phyloP scores from a whole-genome alignment of 2,888 invertebrate species.

The Caenorhabditis panamensis region DNA sequence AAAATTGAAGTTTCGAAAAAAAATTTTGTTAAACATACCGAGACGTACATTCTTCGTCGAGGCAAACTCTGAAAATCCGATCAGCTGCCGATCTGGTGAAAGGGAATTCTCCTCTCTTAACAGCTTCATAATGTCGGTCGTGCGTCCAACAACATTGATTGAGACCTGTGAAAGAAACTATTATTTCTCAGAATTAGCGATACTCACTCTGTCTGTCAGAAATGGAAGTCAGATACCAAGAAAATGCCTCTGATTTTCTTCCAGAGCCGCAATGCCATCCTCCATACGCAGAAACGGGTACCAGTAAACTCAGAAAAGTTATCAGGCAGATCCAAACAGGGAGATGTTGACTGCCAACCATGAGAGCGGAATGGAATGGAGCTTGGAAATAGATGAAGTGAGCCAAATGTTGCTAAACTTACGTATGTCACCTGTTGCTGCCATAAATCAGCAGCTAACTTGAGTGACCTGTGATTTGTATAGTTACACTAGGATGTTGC shows the following conservation, averaged over 20 bases:
- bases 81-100: constrained; percentile 1
- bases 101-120: not conserved
- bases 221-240: constrained; percentile 4
- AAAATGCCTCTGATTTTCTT: not conserved
- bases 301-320: too few species aligned
- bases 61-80: constrained; percentile 3
- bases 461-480: not conserved
- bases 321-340: too few species aligned
- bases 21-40: not conserved
- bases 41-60: not conserved
- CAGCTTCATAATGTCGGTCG: constrained; percentile 22
- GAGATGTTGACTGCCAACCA: too few species aligned
- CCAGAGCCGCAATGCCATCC: constrained; percentile 19
- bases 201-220: constrained; percentile 11
- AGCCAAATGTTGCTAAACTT: too few species aligned
- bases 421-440: not conserved
- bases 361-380: too few species aligned
- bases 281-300: too few species aligned
- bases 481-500: not conserved
- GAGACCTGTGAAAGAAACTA: not conserved
- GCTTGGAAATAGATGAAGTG: too few species aligned
- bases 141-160: constrained; percentile 29
- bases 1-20: not conserved
- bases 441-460: not conserved
- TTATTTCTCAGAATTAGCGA: not conserved